Evolutionary conservation across 2,888 invertebrate genomes (phyloP).

Genomic region (Trichogramma evanescens): DNA sequence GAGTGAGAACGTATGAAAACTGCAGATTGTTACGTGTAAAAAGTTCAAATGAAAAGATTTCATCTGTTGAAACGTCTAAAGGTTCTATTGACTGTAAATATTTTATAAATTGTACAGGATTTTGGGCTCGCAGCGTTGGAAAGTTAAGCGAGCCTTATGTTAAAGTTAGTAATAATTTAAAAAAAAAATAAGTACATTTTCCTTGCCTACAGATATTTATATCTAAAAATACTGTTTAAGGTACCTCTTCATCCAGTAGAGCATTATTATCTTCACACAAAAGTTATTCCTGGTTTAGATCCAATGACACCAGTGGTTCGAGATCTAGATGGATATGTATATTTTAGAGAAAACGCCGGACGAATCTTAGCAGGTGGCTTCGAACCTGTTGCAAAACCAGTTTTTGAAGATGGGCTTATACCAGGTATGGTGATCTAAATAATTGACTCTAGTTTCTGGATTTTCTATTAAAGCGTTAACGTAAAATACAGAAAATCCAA

Average conservation of each 20-base stretch:
- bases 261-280: constrained; percentile 88
- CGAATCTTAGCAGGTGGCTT: constrained; percentile 84
- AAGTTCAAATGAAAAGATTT: constrained; percentile 61
- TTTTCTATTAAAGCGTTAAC: constrained; percentile 46
- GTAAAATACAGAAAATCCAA: constrained; percentile 26
- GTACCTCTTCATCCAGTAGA: constrained; percentile 87
- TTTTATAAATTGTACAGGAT: constrained; percentile 93
- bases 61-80: constrained; percentile 67
- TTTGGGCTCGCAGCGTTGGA: constrained; percentile 89
- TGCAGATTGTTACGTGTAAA: constrained; percentile 66
- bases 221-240: constrained; percentile 23
- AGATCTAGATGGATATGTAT: constrained; percentile 81
- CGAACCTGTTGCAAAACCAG: constrained; percentile 84
- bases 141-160: constrained; percentile 78
- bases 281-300: constrained; percentile 67
- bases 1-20: constrained; percentile 71
- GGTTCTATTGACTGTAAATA: constrained; percentile 78
- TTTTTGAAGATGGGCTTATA: constrained; percentile 70
- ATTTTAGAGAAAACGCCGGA: constrained; percentile 79
- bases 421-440: constrained; percentile 48
- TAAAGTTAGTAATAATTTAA: constrained; percentile 49
- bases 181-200: not conserved
- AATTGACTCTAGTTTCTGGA: not conserved
- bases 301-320: constrained; percentile 80
- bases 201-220: not conserved